Base-by-base conservation (phyloP, 2,113 vertebrate genomes). In the Pollachius pollachius region DNA sequence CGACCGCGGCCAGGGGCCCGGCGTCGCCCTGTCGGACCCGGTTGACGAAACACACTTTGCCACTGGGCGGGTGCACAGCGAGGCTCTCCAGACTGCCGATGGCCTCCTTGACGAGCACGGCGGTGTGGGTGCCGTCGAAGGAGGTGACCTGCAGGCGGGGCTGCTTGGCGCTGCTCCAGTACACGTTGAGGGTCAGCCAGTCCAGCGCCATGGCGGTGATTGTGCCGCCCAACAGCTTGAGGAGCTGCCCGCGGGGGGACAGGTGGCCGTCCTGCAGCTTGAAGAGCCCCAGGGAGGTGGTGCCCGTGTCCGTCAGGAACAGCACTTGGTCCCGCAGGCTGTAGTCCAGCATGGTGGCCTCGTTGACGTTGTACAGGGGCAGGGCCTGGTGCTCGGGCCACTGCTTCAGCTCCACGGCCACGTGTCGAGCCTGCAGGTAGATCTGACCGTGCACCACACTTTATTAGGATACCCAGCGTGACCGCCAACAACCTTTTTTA, bases 101-200 rank as follows among this genome's bases (percentile, higher is more conserved):
- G 4, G 84, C 88, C 1, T 93, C 30, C 0, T 81, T 82, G 30
- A 98, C 71, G 62, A 98, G 74, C 0, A 82, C 67, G 5, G 91
- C 84, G 0, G 86, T 82, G 78, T 94, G 88, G 0, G 12, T 76
- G 0, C 90, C 91, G 1, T 81, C 67, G 0, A 78, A 64, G 1
- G 92, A 90, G 16, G 92, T 93, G 62, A 96, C 93, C 0, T 77
- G 84, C 77, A 98, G 87, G 12, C 76, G 80, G 0, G 89, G 73
- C 0, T 87, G 90, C 56, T 88, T 90, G 15, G 57, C 90, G 66
- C 90, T 89, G 0, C 95, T 95, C 96, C 96, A 99, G 79, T 94
- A 97, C 19, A 97, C 8, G 23, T 95, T 95, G 0, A 88, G 81
- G 0, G 94, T 96, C 68, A 94, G 66, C 94, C 95, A 96, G 90